Percentiles rank a stretch among this genome's conserved stretches.
phyloP scores from a whole-genome alignment of 2,888 invertebrate genomes.

The Orchestes rusci region DNA sequence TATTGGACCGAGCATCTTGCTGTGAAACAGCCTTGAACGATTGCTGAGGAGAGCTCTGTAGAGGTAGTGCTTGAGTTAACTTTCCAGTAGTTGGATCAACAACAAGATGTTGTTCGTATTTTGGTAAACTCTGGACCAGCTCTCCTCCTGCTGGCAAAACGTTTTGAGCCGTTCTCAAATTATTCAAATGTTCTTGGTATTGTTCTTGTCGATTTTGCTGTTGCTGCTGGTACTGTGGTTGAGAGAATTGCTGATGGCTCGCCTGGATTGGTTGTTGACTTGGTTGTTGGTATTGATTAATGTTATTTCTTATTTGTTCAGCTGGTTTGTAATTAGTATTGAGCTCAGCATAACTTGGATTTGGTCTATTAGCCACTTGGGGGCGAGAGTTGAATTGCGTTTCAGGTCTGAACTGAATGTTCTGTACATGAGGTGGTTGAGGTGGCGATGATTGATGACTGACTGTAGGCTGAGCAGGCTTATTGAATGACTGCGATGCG shows the following conservation, averaged over 20 bases:
- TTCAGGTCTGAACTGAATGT: conserved; percentile 44
- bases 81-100: conserved; percentile 35
- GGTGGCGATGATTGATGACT: conserved; percentile 31
- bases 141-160: conserved; percentile 62
- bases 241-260: conserved; percentile 3
- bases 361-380: conserved; percentile 24
- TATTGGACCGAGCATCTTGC: conserved; percentile 1
- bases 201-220: conserved; percentile 29
- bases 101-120: conserved; percentile 72
- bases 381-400: conserved; percentile 44
- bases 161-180: conserved; percentile 35
- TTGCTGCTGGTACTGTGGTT: conserved; percentile 22
- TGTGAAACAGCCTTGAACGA: conserved; percentile 18
- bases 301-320: conserved; percentile 15
- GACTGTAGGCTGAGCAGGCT: conserved; percentile 5
- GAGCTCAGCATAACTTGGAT: conserved; percentile 22
- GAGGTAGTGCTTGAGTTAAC: conserved; percentile 18
- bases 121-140: conserved; percentile 67
- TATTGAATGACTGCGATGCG: conserved; percentile 25
- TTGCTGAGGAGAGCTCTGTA: conserved; percentile 34
- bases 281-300: conserved; percentile 12
- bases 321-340: conserved; percentile 22
- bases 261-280: conserved; percentile 16
- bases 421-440: conserved; percentile 28
- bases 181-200: conserved; percentile 28